A percentile compares a stretch with the other conserved stretches of the same genome.
These are phyloP conservation scores for Buathra laborator DNA, from an alignment of 2,888 invertebrate genomes.

Conservation along the genomic window DNA sequence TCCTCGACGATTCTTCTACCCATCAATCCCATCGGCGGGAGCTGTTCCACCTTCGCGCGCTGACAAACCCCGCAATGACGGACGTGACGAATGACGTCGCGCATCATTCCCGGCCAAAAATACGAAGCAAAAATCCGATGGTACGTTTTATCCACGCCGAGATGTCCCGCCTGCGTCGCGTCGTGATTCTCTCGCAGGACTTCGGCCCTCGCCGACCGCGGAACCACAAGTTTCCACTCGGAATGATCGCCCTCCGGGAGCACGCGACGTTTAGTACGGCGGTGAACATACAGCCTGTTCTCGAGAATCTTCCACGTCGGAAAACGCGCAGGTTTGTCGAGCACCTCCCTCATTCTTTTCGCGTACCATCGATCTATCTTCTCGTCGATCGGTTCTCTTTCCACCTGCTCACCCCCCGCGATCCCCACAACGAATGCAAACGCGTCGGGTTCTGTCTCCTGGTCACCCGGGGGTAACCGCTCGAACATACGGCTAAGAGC, in stretches of 20 bases:
- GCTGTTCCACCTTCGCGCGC: conserved; percentile 53
- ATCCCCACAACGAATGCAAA: conserved; percentile 33
- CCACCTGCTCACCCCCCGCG: neutral
- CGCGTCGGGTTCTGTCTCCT: conserved; percentile 1
- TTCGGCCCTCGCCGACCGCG: conserved; percentile 29
- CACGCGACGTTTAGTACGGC: neutral
- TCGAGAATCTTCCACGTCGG: neutral
- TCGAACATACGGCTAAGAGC: conserved; percentile 39
- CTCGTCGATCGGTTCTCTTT: neutral
- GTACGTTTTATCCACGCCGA: conserved; percentile 67
- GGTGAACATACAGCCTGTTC: neutral
- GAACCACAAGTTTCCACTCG: conserved; percentile 70
- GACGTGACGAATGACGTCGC: conserved; percentile 67
- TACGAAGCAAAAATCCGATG: conserved; percentile 45
- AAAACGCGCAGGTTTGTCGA: neutral
- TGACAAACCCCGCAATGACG: conserved; percentile 69
- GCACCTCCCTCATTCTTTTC: neutral
- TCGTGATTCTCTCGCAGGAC: conserved; percentile 54
- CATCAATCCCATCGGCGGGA: neutral
- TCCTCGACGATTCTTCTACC: conserved; percentile 23
- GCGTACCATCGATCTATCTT: neutral
- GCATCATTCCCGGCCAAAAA: conserved; percentile 70
- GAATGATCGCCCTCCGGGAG: neutral
- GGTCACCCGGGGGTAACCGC: neutral
- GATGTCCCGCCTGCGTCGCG: conserved; percentile 66